A percentile compares a stretch with the other conserved stretches of the same genome.
Conservation (phyloP, 2,888 invertebrate species). For the Taenaris catops region DNA sequence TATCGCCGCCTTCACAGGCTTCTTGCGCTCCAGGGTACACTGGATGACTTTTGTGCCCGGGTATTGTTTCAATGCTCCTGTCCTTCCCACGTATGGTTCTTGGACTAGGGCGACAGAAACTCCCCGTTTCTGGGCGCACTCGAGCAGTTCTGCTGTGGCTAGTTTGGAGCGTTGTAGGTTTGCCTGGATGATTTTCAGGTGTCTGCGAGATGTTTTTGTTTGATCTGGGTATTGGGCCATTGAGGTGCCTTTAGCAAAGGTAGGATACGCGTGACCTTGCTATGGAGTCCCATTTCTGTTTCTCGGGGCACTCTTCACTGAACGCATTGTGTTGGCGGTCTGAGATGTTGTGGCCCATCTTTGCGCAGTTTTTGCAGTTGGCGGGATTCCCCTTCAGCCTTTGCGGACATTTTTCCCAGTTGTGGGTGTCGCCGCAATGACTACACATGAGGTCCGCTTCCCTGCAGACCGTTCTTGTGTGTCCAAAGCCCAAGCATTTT, state of each 20-base stretch:
- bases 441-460: not conserved
- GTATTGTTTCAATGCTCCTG: constrained; percentile 20
- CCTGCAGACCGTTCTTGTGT: not conserved
- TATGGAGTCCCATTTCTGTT: not conserved
- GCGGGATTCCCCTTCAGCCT: not conserved
- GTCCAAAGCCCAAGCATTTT: not conserved
- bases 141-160: not conserved
- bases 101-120: constrained; percentile 11
- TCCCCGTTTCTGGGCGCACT: not conserved
- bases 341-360: not conserved
- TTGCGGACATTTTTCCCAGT: too few species aligned
- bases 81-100: constrained; percentile 30
- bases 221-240: not conserved
- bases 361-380: not conserved
- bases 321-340: not conserved
- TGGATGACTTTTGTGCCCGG: constrained; percentile 25
- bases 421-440: not conserved
- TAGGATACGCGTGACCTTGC: not conserved
- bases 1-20: constrained; percentile 27
- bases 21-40: constrained; percentile 23
- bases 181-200: not conserved
- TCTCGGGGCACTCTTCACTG: not conserved
- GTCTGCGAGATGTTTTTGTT: not conserved
- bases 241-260: not conserved
- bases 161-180: not conserved